These are phyloP conservation scores for Coelopa pilipes DNA, from an alignment of 2,888 invertebrate genomes.

Conservation along the genomic window DNA sequence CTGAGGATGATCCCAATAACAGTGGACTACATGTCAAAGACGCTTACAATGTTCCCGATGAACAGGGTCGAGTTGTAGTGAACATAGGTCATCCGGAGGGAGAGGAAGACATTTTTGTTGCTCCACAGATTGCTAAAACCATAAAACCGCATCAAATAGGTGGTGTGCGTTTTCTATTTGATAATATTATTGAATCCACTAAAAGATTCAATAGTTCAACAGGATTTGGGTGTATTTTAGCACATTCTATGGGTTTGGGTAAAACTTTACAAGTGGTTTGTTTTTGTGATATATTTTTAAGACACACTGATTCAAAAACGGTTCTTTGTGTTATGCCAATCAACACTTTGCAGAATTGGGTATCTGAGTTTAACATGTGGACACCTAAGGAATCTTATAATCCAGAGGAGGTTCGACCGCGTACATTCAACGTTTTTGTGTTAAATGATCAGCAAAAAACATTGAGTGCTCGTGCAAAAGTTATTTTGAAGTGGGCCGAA, in stretches of 20 bases:
- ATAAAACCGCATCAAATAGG: conserved; percentile 98
- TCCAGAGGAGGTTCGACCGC: conserved; percentile 77
- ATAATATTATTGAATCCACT: conserved; percentile 95
- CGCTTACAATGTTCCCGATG: conserved; percentile 88
- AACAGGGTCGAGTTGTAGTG: conserved; percentile 89
- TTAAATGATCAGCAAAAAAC: conserved; percentile 96
- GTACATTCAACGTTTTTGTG: conserved; percentile 89
- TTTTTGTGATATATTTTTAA: conserved; percentile 94
- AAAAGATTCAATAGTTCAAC: conserved; percentile 86
- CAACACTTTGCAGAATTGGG: conserved; percentile 98
- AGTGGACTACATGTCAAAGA: conserved; percentile 96
- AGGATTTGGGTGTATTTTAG: conserved; percentile 97
- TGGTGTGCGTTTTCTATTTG: conserved; percentile 94
- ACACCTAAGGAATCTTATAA: conserved; percentile 77
- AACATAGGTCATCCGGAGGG: conserved; percentile 93
- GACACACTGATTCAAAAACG: conserved; percentile 87
- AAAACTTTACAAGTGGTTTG: conserved; percentile 96
- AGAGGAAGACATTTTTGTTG: conserved; percentile 91
- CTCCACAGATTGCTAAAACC: conserved; percentile 88
- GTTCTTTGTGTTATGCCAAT: conserved; percentile 98
- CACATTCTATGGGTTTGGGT: conserved; percentile 99
- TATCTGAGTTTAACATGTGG: conserved; percentile 98
- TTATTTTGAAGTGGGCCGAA: conserved; percentile 86
- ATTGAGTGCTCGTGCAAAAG: conserved; percentile 85
- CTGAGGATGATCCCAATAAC: conserved; percentile 89